Conservation (phyloP, 92 coral and sea anemone genomes). For the Scolanthus callimorphus region DNA sequence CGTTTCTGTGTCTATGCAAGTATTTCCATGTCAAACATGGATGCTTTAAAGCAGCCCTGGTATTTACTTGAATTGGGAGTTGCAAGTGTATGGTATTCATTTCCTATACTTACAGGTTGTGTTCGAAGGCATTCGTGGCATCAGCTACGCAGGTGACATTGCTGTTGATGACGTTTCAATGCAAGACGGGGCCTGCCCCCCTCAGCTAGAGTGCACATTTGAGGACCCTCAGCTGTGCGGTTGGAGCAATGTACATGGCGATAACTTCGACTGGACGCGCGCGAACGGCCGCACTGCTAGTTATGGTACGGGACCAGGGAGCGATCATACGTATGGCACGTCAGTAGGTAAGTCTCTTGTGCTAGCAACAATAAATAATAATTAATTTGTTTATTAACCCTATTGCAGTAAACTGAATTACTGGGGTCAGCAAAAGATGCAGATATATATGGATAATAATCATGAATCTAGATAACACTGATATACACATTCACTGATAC, state of each 20-base stretch:
- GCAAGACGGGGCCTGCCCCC: slow-evolving; percentile 82
- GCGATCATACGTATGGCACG: slow-evolving; percentile 84
- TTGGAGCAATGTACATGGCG: slow-evolving; percentile 83
- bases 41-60: too few relatives aligned
- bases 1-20: too few relatives aligned
- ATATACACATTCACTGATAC: too few relatives aligned
- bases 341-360: slow-evolving; percentile 58
- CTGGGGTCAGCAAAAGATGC: too few relatives aligned
- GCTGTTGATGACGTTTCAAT: slow-evolving; percentile 83
- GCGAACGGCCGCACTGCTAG: slow-evolving; percentile 87
- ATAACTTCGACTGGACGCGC: slow-evolving; percentile 95
- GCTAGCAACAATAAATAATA: too few relatives aligned
- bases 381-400: too few relatives aligned
- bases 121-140: slow-evolving; percentile 85
- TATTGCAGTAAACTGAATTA: too few relatives aligned
- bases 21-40: too few relatives aligned
- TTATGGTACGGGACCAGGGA: slow-evolving; percentile 81
- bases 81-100: too few relatives aligned
- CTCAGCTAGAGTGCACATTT: slow-evolving; percentile 75
- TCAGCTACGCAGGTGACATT: slow-evolving; percentile 88
- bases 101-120: slow-evolving; percentile 64
- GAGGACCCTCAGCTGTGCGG: slow-evolving; percentile 81
- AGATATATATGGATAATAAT: too few relatives aligned
- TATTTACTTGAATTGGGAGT: too few relatives aligned
- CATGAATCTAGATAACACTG: too few relatives aligned